Evolutionary conservation across 2,888 invertebrate species (phyloP).

Genomic region (Agriopis aurantiaria): DNA sequence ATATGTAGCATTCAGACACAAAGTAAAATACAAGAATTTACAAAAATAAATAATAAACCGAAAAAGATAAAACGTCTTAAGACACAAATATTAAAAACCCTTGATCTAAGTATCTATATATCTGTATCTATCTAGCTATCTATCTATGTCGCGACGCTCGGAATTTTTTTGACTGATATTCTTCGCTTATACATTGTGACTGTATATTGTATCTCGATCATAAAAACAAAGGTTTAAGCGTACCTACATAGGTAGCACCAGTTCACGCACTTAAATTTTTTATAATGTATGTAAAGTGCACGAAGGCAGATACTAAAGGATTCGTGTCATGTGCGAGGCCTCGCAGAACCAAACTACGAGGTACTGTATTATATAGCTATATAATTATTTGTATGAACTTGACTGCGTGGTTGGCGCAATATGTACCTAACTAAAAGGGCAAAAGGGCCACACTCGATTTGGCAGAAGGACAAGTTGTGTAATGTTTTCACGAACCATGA

Average conservation of each 20-base stretch:
- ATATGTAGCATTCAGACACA: too few relatives aligned
- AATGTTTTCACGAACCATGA: slow-evolving; percentile 5
- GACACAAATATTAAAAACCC: too few relatives aligned
- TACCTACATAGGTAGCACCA: not conserved
- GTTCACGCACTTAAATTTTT: not conserved
- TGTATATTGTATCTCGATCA: too few relatives aligned
- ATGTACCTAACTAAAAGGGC: slow-evolving; percentile 15
- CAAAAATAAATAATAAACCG: too few relatives aligned
- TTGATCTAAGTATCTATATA: too few relatives aligned
- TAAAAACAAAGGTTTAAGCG: too few relatives aligned
- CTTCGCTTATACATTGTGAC: too few relatives aligned
- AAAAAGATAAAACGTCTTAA: too few relatives aligned
- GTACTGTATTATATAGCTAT: not conserved
- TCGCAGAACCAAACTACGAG: slow-evolving; percentile 21
- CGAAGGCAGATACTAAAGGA: slow-evolving; percentile 20
- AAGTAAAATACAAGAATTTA: too few relatives aligned
- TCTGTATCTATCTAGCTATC: too few relatives aligned
- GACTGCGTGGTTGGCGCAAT: slow-evolving; percentile 30
- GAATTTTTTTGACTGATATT: too few relatives aligned
- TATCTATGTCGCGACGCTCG: too few relatives aligned
- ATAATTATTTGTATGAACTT: slow-evolving; percentile 44
- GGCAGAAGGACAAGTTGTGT: slow-evolving; percentile 17
- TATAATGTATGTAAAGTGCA: slow-evolving; percentile 17
- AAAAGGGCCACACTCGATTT: slow-evolving; percentile 10
- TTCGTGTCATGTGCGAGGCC: slow-evolving; percentile 47